Base-by-base conservation (phyloP, 2,888 invertebrate species). In the Eupeodes latifasciatus region DNA sequence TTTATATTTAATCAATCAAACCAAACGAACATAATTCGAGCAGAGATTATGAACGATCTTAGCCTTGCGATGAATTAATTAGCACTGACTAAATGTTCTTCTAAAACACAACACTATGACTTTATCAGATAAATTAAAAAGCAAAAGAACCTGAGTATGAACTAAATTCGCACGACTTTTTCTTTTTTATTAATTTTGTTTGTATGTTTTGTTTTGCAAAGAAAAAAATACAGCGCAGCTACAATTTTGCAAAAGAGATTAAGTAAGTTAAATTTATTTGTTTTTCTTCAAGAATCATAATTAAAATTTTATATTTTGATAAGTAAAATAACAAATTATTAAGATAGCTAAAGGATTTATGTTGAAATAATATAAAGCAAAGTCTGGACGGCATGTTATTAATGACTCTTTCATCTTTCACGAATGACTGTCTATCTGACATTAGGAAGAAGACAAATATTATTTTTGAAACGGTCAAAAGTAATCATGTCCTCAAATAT, bases 61-160 rank as follows among this genome's bases (percentile, higher is more conserved):
- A 71, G 62, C 51, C 55, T 69, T 19, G 40, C 64, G 47, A 62
- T 55, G 40, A 49, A 34, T 62, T 62, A 40, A 47, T 53, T 47
- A 40, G 16, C 76, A 76, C 81, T 81, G 69, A 71, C n/a, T 62
- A 76, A 34, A 44, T 61, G 16, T 47, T 76, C 62, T 36, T 14
- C 14, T 16, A 12, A 53, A 44, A 53, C n/a, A 4, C 27, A 62
- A 11, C 59, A 53, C 51, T 61, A 67, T 5, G 59, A 44, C 81
- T 69, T 69, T 14, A 27, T 14, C n/a, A 69, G 72, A 72, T 72
- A 72, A 59, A 72, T 59, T 27, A 34, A 4, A 44, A 62, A 62
- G 14, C 11, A 51, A 7, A 61, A 16, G 19, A 59, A 72, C 27
- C 44, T 14, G 27, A 9, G 10, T 55, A 10, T 59, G 72, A 57